A percentile compares a stretch with the other conserved stretches of the same genome.
Conservation (phyloP, 2,797 vertebrate genomes). For the Zenarchopterus dispar region DNA sequence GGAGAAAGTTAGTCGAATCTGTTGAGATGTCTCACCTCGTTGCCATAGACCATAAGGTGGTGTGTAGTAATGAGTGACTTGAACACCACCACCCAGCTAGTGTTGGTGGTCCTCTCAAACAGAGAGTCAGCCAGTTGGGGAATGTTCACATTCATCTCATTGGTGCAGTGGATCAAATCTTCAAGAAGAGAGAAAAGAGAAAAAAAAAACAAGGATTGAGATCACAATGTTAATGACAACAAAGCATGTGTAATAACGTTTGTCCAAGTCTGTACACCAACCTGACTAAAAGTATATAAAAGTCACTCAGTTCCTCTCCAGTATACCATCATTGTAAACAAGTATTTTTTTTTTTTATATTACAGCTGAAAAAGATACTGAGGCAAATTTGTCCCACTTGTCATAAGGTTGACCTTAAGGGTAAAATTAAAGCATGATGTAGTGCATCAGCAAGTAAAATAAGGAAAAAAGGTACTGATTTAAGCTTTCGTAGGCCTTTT, state of each 20-base stretch:
- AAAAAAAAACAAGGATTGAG: background rate
- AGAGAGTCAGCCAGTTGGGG: conserved; percentile 98
- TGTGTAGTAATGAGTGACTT: conserved; percentile 99
- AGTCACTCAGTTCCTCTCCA: no score
- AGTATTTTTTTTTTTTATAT: no score
- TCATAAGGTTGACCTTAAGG: no score
- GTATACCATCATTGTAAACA: no score
- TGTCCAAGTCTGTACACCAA: background rate
- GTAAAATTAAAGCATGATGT: no score
- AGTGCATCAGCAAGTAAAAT: no score
- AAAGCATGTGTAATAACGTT: no score
- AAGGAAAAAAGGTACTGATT: no score
- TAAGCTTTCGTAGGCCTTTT: no score
- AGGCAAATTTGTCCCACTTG: no score
- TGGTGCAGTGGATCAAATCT: conserved; percentile 99
- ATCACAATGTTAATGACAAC: background rate
- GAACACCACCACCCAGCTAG: conserved; percentile 99
- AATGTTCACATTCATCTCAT: conserved; percentile 99
- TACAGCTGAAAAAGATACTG: no score
- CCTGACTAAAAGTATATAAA: no score
- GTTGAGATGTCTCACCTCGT: conserved; percentile 86
- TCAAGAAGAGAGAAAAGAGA: background rate
- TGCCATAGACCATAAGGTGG: conserved; percentile 99
- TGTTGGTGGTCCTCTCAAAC: conserved; percentile 97
- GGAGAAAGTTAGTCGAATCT: background rate